These are phyloP conservation scores for Mastigias papua DNA, from an alignment of 30 jellyfish, hydroid and myxozoan species.

Conservation along the genomic window DNA sequence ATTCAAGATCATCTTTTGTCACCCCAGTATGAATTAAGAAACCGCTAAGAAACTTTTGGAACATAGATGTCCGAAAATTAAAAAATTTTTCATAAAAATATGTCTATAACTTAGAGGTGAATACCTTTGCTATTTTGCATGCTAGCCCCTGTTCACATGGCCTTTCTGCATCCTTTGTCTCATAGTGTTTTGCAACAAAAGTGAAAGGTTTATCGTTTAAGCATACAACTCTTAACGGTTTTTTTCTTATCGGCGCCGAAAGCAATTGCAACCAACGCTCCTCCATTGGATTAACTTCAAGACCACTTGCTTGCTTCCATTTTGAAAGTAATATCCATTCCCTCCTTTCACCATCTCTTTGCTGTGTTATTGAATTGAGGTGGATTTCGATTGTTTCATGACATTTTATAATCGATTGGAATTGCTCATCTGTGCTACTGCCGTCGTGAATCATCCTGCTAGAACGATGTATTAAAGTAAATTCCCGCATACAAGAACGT, in stretches of 20 bases:
- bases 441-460: not conserved
- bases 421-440: not conserved
- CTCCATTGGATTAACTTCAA: not conserved
- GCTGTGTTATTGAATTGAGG: not conserved
- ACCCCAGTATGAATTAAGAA: no score
- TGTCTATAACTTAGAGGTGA: no score
- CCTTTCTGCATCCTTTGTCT: not conserved
- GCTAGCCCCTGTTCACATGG: not conserved
- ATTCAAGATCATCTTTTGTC: no score
- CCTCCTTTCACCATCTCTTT: not conserved
- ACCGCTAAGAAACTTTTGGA: no score
- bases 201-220: constrained; percentile 50
- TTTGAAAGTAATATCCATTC: not conserved
- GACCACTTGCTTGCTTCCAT: not conserved
- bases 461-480: no score
- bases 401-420: not conserved
- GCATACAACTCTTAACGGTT: constrained; percentile 16
- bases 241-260: not conserved
- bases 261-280: not conserved
- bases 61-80: no score
- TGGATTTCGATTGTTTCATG: not conserved
- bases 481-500: no score
- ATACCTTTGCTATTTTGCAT: not conserved
- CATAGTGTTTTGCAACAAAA: constrained; percentile 16
- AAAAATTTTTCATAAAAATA: no score